Evolutionary conservation across 2,888 invertebrate species (phyloP).

Genomic region (Sphecodes monilicornis): DNA sequence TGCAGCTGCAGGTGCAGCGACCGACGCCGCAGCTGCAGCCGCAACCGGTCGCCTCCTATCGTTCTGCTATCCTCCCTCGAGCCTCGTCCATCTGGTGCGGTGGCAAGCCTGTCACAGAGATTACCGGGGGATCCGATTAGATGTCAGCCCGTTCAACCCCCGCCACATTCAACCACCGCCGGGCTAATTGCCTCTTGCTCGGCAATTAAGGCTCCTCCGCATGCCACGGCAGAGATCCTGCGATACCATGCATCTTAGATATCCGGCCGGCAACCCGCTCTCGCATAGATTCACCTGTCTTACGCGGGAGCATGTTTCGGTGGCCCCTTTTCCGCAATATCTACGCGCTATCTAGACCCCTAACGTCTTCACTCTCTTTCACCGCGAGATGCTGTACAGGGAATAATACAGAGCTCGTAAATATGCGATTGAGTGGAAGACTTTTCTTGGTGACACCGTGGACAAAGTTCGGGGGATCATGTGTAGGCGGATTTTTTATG

Average conservation of each 20-base stretch:
- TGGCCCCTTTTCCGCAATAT: not conserved
- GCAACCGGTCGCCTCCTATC: slow-evolving; percentile 74
- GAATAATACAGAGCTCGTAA: not conserved
- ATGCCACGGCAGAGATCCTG: slow-evolving; percentile 1
- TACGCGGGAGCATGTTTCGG: not conserved
- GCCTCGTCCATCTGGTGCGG: slow-evolving; percentile 66
- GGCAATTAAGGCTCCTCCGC: slow-evolving; percentile 35
- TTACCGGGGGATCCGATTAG: slow-evolving; percentile 50
- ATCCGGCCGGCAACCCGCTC: not conserved
- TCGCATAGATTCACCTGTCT: not conserved
- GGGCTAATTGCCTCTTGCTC: slow-evolving; percentile 48
- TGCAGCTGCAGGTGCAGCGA: slow-evolving; percentile 76
- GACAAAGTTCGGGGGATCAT: too few species aligned
- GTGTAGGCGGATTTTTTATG: not conserved
- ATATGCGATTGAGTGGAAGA: not conserved
- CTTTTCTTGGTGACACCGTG: not conserved
- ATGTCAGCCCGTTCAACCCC: slow-evolving; percentile 14
- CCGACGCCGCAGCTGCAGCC: slow-evolving; percentile 78
- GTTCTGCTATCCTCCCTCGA: slow-evolving; percentile 60
- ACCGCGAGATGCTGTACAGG: not conserved
- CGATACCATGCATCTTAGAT: slow-evolving; percentile 5
- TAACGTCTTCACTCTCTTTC: not conserved
- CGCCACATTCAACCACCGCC: not conserved
- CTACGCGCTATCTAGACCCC: not conserved
- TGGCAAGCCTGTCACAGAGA: slow-evolving; percentile 52